Base-by-base conservation (phyloP, 1,140 invertebrate species). In the Drosophila tropicalis region DNA sequence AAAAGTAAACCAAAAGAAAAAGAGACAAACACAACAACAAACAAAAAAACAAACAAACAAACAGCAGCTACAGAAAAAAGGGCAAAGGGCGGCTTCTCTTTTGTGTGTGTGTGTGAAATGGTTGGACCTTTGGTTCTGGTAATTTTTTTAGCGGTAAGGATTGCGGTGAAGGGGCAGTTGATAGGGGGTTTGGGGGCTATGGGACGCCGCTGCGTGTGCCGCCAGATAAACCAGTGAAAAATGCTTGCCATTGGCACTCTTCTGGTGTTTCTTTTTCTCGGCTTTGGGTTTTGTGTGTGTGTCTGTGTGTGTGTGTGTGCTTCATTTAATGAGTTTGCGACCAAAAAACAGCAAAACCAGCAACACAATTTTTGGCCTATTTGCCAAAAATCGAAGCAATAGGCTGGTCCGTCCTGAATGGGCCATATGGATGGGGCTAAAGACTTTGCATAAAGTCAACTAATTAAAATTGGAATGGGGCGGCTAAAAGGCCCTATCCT, bases 311-410 rank as follows among this genome's bases (percentile, higher is more conserved):
- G n/a, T 44, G 54, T 66, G 51, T 41, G 36, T 73, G 29, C 64
- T 58, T 60, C 65, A 62, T 79, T 79, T 79, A 79, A 79, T 79
- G 76, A 79, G 76, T 79, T 79, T 79, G 70, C 72, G 44, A 44
- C 40, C 65, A 67, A 71, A 60, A 54, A 66, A 62, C 44, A 63
- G 56, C 61, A 71, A 71, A 41, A 51, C 9, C 73, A 60, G 19
- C 36, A 39, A 13, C 36, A 62, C 22, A 63, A 60, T 69, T 75
- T 29, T 75, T 57, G 64, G 74, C 73, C 73, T 77, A 77, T 77
- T 76, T 62, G 67, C 73, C 60, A 25, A 40, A 56, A 77, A 77
- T 77, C 74, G 74, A 77, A 70, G 36, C 15, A 12, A 54, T 56
- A 41, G 39, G 17, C 17, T 40, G 9, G 15, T 1, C 36, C 2